Base-by-base conservation (phyloP, 23 tunicate species). In the Styela clava region DNA sequence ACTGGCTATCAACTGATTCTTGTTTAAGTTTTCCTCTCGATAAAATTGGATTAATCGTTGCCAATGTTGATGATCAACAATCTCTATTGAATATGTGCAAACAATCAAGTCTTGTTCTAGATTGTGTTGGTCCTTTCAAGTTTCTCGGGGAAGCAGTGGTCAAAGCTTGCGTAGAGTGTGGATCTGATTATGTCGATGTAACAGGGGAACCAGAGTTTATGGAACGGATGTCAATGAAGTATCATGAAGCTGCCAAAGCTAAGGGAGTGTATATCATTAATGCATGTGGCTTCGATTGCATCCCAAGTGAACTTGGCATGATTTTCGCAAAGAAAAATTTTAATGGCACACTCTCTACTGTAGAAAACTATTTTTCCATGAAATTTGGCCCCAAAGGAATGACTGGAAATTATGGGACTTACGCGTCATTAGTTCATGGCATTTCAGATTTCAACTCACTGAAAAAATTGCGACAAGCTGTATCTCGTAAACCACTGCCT, bases 41-140 rank as follows among this genome's bases (percentile, higher is more conserved):
- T 21, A 35, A 61, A 29, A 33, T 36, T 37, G 91, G 83, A 20
- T 33, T 86, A 18, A 84, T 93, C n/a, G 62, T 74, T 27, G 93
- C 98, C 2, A 93, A 93, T 77, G 69, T 87, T 19, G 63, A 62
- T 28, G 93, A 93, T 34, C 78, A 69, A 63, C 86, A 84, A 35
- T 87, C 93, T 21, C 79, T 93, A 12, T 64, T 84, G 20, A 12
- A 83, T 18, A 87, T 93, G 93, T 87, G 93, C 74, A 79, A 76
- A 62, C 79, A 79, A 44, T 79, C 96, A 19, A 79, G 76, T 35
- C 84, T 89, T 16, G 85, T 95, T 52, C 35, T 95, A 29, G 83
- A 95, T 52, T 95, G 99, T 84, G 95, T 90, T 20, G 99, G 99
- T 1, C 99, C 99, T 2, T 95, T 85, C 69, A 74, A 95, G n/a